Evolutionary conservation across 2,113 vertebrate species (phyloP).

Genomic region (Zosterops borbonicus): DNA sequence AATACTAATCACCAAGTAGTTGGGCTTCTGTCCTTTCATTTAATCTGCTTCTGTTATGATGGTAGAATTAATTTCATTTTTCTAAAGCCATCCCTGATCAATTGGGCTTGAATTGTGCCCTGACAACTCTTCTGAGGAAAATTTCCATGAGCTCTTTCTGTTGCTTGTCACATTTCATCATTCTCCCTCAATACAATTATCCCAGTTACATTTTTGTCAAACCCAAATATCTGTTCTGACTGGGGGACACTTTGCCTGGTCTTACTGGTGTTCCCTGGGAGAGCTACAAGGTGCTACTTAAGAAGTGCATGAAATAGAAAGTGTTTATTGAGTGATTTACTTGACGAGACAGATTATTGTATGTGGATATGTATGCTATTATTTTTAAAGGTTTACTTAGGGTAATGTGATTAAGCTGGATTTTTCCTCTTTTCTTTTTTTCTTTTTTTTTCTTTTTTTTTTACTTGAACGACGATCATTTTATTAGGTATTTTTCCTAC

Average conservation of each 20-base stretch:
- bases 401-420: not conserved
- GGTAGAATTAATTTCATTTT: constrained; percentile 38
- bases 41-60: not conserved
- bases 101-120: not conserved
- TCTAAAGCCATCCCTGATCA: constrained; percentile 3
- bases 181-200: not conserved
- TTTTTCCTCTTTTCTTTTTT: not conserved
- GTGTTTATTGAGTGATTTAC: not conserved
- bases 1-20: not conserved
- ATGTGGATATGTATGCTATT: not conserved
- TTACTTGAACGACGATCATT: not conserved
- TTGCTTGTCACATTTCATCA: not conserved
- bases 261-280: not conserved
- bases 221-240: not conserved
- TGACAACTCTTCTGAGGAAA: not conserved
- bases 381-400: not conserved
- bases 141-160: not conserved
- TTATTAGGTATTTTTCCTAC: not conserved
- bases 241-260: not conserved
- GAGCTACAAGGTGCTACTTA: not conserved
- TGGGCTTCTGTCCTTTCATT: not conserved
- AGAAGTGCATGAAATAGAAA: not conserved
- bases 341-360: not conserved
- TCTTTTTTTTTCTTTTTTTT: not conserved
- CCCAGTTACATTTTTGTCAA: not conserved